phyloP scores from a whole-genome alignment of 2,113 vertebrate genomes.

The Cyanoliseus patagonus region DNA sequence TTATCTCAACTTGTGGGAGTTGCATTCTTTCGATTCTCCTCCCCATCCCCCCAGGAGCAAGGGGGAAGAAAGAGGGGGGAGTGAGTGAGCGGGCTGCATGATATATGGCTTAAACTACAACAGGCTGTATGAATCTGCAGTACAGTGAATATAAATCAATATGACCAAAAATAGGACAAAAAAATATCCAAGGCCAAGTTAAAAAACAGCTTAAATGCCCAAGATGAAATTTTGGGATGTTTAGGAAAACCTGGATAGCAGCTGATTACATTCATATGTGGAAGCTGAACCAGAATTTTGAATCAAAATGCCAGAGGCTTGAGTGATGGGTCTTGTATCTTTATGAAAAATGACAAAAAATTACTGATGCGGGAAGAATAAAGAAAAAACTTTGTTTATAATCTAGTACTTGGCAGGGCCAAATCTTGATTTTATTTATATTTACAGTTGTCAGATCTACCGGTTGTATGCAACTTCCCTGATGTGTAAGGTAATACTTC shows the following conservation, averaged over 20 bases:
- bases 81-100: too few relatives aligned
- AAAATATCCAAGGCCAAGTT: not conserved
- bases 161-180: not conserved
- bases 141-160: not conserved
- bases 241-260: not conserved
- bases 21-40: too few relatives aligned
- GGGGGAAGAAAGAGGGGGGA: too few relatives aligned
- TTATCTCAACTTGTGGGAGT: too few relatives aligned
- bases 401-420: not conserved
- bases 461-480: not conserved
- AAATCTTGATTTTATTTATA: not conserved
- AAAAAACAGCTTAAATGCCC: slow-evolving; percentile 1
- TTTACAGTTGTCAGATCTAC: not conserved
- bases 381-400: not conserved
- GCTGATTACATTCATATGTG: not conserved
- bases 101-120: too few relatives aligned
- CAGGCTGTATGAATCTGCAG: not conserved
- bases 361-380: not conserved
- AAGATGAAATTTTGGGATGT: not conserved
- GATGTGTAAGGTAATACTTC: not conserved
- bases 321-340: not conserved
- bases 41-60: too few relatives aligned
- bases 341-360: slow-evolving; percentile 29
- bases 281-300: not conserved
- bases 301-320: slow-evolving; percentile 6